Base-by-base conservation (phyloP, 2,888 invertebrate species). In the Neoitamus cyanurus region DNA sequence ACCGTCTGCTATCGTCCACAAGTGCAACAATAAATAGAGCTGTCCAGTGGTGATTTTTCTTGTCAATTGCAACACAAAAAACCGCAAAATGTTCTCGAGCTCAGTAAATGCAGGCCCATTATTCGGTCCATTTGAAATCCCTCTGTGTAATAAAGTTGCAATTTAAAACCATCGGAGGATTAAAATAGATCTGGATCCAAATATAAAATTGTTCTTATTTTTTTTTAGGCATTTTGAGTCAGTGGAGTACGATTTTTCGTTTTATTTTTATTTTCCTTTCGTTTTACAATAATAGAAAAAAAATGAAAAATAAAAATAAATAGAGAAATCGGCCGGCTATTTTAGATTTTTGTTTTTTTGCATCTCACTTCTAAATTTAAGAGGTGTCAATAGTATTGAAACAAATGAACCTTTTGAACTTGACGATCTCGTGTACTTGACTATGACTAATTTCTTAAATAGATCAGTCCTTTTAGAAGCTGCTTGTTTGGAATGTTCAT, bases 171-270 rank as follows among this genome's bases (percentile, higher is more conserved):
- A 30, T 28, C 25, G 9, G 7, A 48, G 20, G 9, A 78, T 34
- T 0, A 78, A 78, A 78, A 78, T 78, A 78, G 46, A 78, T 58
- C 31, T 7, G 4, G 58, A 78, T 78, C 78, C 48, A 78, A 78
- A 78, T 48, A 31, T 78, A 78, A 78, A n/a, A 48, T 48, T 78
- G 3, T 30, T 46, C 31, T 48, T 37, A 13, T 48, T 82, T 20
- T 80, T 58, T 36, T 78, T 77, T 75, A 30, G 13, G 25, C 68
- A 69, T 82, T 69, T 69, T 82, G 82, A 82, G 82, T 82, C 82
- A 82, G 69, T 82, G 68, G 82, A 82, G 68, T 69, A 82, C 68
- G 13, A 82, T 82, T 36, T 69, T 69, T 20, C 3, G 7, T 6
- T 11, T 25, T 9, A n/a, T 31, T 31, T 70, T 70, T 70, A 70